phyloP scores from a whole-genome alignment of 1,140 invertebrate genomes.

The Eurosta solidaginis region DNA sequence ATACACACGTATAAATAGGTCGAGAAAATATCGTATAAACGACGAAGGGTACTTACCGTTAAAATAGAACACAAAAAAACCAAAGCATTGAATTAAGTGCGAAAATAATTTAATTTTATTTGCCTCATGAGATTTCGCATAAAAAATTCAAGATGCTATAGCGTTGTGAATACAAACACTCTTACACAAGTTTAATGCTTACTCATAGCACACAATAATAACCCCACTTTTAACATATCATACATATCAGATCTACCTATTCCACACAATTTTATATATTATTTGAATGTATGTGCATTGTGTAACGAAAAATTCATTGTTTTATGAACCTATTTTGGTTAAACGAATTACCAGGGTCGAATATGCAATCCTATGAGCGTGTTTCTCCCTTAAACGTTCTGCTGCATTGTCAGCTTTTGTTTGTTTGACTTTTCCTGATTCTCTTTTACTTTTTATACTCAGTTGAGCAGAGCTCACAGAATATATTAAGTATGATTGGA shows the following conservation, averaged over 20 bases:
- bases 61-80: neutral
- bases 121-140: slow-evolving; percentile 47
- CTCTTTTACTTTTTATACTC: too few species aligned
- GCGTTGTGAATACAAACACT: slow-evolving; percentile 4
- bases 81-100: neutral
- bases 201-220: neutral
- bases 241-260: neutral
- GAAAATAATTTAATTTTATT: slow-evolving; percentile 57
- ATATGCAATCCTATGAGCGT: neutral
- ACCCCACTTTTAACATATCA: neutral
- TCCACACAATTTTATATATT: neutral
- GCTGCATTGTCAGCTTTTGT: neutral
- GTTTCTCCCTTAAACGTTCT: neutral
- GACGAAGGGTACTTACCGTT: neutral
- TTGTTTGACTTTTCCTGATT: neutral
- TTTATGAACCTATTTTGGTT: slow-evolving; percentile 14
- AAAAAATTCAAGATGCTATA: slow-evolving; percentile 37
- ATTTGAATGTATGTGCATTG: neutral
- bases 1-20: too few species aligned
- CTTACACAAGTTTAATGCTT: neutral
- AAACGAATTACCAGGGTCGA: neutral
- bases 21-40: too few species aligned
- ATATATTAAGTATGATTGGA: too few species aligned
- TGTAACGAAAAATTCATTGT: slow-evolving; percentile 13
- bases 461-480: too few species aligned